A percentile compares a stretch with the other conserved stretches of the same genome.
These are phyloP conservation scores for Eurosta solidaginis DNA, from an alignment of 1,140 invertebrate species.

Conservation along the genomic window DNA sequence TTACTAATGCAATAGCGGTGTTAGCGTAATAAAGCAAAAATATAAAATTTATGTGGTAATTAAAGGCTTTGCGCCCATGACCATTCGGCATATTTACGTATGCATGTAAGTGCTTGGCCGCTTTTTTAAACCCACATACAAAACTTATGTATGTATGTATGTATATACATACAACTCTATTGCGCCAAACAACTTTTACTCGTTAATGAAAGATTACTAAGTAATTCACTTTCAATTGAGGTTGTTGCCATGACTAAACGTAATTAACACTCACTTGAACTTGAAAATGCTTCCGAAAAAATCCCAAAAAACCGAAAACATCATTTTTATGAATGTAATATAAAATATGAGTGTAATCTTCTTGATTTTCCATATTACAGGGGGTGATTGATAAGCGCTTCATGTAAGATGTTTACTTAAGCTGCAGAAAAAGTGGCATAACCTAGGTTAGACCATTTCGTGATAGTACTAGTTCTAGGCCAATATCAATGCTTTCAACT, in stretches of 20 bases:
- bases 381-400: too few species aligned
- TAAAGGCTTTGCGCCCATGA: not conserved
- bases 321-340: not conserved
- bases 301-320: not conserved
- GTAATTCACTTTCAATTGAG: not conserved
- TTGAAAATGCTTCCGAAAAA: conserved; percentile 15
- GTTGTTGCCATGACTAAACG: too few species aligned
- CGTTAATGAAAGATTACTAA: not conserved
- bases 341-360: not conserved
- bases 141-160: not conserved
- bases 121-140: too few species aligned
- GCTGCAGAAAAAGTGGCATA: too few species aligned
- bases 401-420: too few species aligned
- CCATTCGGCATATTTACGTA: too few species aligned
- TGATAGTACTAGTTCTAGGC: too few species aligned
- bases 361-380: too few species aligned
- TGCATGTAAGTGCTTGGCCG: too few species aligned
- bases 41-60: not conserved
- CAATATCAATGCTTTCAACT: too few species aligned
- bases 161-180: not conserved
- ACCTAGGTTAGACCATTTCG: too few species aligned
- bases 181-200: conserved; percentile 1
- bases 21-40: not conserved
- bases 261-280: not conserved
- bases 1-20: not conserved